Base-by-base conservation (phyloP, 1,140 invertebrate genomes). In the Tyrophagus putrescentiae region DNA sequence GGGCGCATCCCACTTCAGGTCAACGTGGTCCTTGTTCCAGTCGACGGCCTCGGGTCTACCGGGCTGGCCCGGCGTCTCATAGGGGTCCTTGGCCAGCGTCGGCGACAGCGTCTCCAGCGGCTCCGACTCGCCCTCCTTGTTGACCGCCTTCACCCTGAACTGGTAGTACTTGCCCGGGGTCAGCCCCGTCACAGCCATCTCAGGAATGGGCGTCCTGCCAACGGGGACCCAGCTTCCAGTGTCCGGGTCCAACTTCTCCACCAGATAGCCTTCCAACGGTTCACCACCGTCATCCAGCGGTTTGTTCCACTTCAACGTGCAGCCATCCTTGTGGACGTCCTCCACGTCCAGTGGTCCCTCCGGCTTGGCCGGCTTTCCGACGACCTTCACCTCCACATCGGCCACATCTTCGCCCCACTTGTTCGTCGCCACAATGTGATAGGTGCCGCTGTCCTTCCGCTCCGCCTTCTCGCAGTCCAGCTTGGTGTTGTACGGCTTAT, bases 101-200 rank as follows among this genome's bases (percentile, higher is more conserved):
- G 86, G 80, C 13, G 78, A 75, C 3, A 86, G 82, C 1, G 88
- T 89, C 65, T 87, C 84, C 9, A 92, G 69, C 21, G 88, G 85
- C 65, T 97, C 92, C 34, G 91, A 94, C 71, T 94, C 88, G 21
- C 96, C 96, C 72, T 97, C 90, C 68, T 91, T 91, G 70, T 99
- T 99, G 16, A 97, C 90, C 25, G 96, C 96, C 66, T 87, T 85
- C 0, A 99, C 94, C 42, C 95, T 78, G 81, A 99, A 99, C 76
- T 96, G 95, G 74, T 99, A 99, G 5, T 87, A 86, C 72, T 98
- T 96, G 50, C 93, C 88, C 72, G 94, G 86, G 66, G 87, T 82
- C 29, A 94, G 74, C 11, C 88, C 87, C 21, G 81, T 84, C 3
- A 93, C 80, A 64, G 85, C 87, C 2, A 84, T 85, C 72, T 85